phyloP scores from a whole-genome alignment of 2,113 vertebrate species.

The Ranitomeya variabilis region DNA sequence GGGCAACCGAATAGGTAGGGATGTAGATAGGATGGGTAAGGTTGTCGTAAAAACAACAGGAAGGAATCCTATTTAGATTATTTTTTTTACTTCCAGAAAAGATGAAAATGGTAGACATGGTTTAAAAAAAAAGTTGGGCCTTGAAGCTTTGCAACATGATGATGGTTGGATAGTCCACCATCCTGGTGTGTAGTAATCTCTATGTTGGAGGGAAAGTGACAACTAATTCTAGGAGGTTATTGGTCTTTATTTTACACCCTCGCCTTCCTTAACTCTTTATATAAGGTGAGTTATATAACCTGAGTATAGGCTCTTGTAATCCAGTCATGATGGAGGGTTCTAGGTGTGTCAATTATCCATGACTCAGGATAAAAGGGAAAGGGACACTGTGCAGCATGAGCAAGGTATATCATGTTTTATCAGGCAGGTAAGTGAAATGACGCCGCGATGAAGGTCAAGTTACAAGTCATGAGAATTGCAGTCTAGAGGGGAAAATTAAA shows the following conservation, averaged over 20 bases:
- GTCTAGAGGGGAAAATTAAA: not conserved
- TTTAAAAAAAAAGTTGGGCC: too few relatives aligned
- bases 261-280: too few relatives aligned
- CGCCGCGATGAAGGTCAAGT: not conserved
- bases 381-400: not conserved
- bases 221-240: too few relatives aligned
- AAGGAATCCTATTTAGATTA: too few relatives aligned
- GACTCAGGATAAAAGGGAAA: conserved; percentile 29
- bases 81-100: too few relatives aligned
- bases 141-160: not conserved
- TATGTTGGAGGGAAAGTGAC: not conserved
- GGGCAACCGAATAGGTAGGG: too few relatives aligned
- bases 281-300: not conserved
- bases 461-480: not conserved
- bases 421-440: not conserved
- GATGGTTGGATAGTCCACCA: too few relatives aligned
- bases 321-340: not conserved
- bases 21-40: too few relatives aligned
- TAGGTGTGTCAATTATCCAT: not conserved
- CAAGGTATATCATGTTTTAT: conserved; percentile 8
- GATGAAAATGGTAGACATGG: too few relatives aligned
- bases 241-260: too few relatives aligned
- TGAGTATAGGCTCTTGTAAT: not conserved
- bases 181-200: not conserved
- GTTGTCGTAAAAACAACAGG: too few relatives aligned